These are phyloP conservation scores for Himalopsyche kuldschensis DNA, from an alignment of 2,888 invertebrate genomes.

Conservation along the genomic window DNA sequence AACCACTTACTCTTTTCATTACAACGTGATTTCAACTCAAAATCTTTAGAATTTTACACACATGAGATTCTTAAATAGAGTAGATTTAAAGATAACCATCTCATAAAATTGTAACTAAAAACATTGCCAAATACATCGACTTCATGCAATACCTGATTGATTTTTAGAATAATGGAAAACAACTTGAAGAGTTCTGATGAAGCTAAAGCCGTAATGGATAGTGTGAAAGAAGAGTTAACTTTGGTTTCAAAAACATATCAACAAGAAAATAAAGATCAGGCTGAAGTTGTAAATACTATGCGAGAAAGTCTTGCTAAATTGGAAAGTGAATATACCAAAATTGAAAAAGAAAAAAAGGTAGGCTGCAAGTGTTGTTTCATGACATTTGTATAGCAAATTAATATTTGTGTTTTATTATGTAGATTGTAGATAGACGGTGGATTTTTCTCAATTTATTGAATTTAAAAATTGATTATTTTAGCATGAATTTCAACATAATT, in stretches of 20 bases:
- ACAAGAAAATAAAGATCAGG: constrained; percentile 46
- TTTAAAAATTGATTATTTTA: background rate
- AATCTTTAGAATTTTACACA: no score
- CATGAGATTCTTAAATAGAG: no score
- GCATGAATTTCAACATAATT: no score
- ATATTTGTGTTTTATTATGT: background rate
- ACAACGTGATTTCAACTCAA: no score
- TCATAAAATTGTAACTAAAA: no score
- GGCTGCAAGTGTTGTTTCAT: background rate
- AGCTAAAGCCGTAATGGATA: constrained; percentile 41
- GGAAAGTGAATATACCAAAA: constrained; percentile 43
- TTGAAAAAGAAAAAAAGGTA: constrained; percentile 31
- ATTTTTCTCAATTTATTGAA: background rate
- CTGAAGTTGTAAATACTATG: background rate
- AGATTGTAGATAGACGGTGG: background rate
- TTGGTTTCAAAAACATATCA: constrained; percentile 46
- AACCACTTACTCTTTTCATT: no score
- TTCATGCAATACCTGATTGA: no score
- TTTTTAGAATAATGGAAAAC: background rate
- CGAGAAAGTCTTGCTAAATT: constrained; percentile 47
- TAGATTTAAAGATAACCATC: no score
- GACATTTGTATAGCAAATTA: background rate
- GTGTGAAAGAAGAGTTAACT: constrained; percentile 51
- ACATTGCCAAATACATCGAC: no score
- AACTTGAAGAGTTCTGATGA: constrained; percentile 22